These are phyloP conservation scores for Merluccius polli DNA, from an alignment of 2,797 vertebrate species.

Conservation along the genomic window DNA sequence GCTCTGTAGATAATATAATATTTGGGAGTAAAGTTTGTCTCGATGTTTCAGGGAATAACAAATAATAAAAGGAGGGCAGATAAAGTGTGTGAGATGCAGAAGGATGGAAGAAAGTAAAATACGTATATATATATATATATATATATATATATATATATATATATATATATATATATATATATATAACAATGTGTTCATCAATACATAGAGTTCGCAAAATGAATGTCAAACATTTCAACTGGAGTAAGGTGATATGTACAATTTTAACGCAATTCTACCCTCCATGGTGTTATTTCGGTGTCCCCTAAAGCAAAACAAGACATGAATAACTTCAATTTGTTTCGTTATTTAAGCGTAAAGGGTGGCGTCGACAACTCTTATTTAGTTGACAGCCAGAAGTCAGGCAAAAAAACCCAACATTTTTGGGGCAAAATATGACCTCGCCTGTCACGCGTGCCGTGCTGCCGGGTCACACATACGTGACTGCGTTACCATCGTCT, in stretches of 20 bases:
- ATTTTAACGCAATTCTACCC: background rate
- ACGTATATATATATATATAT: no score
- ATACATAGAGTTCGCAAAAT: background rate
- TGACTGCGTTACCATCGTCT: background rate
- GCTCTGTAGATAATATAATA: background rate
- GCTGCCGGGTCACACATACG: no score
- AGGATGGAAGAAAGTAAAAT: background rate
- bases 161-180: no score
- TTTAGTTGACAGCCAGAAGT: background rate
- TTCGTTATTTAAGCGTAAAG: background rate
- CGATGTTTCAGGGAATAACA: background rate
- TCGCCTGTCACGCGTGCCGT: background rate
- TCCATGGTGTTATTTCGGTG: background rate
- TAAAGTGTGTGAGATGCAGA: background rate
- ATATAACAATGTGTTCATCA: background rate
- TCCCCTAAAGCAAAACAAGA: background rate
- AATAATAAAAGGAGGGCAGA: background rate
- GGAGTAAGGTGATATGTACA: background rate
- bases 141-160: no score
- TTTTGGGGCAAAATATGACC: background rate
- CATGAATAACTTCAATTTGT: background rate
- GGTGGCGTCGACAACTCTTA: background rate
- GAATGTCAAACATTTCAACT: background rate
- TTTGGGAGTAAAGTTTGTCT: background rate
- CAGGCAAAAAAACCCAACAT: background rate